A percentile compares a stretch with the other conserved stretches of the same genome.
Evolutionary conservation across 1,140 invertebrate genomes (phyloP).

Genomic region (Neomicropteryx cornuta): DNA sequence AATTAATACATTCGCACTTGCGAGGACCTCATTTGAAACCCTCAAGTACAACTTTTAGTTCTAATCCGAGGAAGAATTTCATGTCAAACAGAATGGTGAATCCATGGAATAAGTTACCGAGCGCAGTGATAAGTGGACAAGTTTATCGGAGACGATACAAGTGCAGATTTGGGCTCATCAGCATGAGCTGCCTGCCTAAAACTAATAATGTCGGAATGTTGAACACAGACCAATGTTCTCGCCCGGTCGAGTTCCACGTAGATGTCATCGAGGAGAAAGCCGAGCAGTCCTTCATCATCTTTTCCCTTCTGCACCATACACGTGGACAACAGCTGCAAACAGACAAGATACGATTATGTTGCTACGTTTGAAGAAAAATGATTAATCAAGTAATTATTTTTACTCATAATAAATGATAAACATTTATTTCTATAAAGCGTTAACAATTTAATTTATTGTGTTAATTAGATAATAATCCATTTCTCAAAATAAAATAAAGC

Average conservation of each 20-base stretch:
- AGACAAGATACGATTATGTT: neutral
- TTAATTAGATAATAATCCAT: no score
- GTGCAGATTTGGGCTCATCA: no score
- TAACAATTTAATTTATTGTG: neutral
- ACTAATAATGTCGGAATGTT: conserved; percentile 1
- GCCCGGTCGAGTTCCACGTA: conserved; percentile 42
- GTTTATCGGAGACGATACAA: no score
- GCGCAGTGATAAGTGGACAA: no score
- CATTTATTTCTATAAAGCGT: neutral
- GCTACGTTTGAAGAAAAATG: neutral
- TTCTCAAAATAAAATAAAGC: no score
- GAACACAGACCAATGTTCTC: conserved; percentile 40
- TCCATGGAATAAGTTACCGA: no score
- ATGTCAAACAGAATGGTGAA: neutral
- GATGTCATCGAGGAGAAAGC: conserved; percentile 49
- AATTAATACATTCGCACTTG: no score
- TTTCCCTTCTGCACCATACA: conserved; percentile 46
- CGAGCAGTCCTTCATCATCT: conserved; percentile 47
- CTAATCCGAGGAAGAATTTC: neutral
- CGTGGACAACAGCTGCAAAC: conserved; percentile 45
- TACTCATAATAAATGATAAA: neutral
- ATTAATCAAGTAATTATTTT: neutral
- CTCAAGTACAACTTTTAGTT: no score
- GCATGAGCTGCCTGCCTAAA: no score
- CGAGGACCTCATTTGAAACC: no score